Evolutionary conservation across 2,797 vertebrate genomes (phyloP), one percentile per base, ranked within the genome.

Genomic region (Schizopygopsis malacanthus): DNA sequence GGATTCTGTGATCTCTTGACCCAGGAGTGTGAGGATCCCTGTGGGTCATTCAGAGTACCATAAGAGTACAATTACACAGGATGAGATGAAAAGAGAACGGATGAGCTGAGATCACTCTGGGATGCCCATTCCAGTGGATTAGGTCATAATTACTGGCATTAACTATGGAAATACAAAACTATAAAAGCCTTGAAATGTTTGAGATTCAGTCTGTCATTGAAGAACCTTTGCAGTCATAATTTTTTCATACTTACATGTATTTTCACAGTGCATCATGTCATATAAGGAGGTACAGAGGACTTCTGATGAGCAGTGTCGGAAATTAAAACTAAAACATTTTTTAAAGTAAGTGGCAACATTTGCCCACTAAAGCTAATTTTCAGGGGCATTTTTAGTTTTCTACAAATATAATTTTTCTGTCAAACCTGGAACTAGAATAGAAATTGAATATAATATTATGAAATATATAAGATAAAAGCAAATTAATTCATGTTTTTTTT

Each of bases 1-100:
- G 91, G 88, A 92, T 88, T 87, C 88, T 73, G 88, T 86, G 90
- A 73, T 88, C 89, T 88, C 88, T 82, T 93, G 92, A 93, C 91
- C 89, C 82, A 22, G 47, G 82, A 87, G 92, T 91, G 91, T 91
- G 80, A 85, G 81, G 87, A 90, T 91, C 45, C 67, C 65, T 65
- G 86, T 4, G 41, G 91, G 90, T 94, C 88, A 90, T 6, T 73
- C 28, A 43, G 86, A 43, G 86, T 87, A 56, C 72, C 59, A 76
- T 79, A 73, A 70, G 63, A 43, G 61, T 78, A 91, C 82, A 88
- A 78, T 89, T 89, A 90, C 9, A 79, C 84, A 85, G 65, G 77
- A 81, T 79, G 75, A 89, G 79, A 28, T 88, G 67, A 83, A 82
- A 82, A 45, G 88, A 83, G 82, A 70, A 43, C 63, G 33, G 79